A percentile compares a stretch with the other conserved stretches of the same genome.
phyloP scores from a whole-genome alignment of 35 echinoderm and acorn worm genomes.

The Ptychodera flava region DNA sequence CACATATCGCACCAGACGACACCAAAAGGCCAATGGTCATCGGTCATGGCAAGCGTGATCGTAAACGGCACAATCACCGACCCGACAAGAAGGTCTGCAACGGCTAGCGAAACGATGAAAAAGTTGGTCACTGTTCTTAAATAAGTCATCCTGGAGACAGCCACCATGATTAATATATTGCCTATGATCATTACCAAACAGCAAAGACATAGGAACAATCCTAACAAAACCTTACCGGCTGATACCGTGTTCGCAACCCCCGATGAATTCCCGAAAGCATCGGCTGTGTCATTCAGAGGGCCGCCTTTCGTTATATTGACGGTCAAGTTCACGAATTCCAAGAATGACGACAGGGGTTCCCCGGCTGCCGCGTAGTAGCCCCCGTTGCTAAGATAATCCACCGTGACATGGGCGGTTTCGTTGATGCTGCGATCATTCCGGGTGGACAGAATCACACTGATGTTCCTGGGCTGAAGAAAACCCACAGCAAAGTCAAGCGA shows the following conservation, averaged over 20 bases:
- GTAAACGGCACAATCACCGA: slow-evolving; percentile 22
- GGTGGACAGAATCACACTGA: not conserved
- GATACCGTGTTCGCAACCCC: not conserved
- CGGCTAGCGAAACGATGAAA: not conserved
- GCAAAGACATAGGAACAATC: slow-evolving; percentile 33
- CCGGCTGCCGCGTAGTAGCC: not conserved
- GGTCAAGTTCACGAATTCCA: not conserved
- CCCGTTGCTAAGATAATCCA: not conserved
- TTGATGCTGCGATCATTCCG: not conserved
- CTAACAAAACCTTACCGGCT: not conserved
- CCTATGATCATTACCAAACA: slow-evolving; percentile 48
- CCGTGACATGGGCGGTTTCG: not conserved
- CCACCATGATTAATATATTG: slow-evolving; percentile 27
- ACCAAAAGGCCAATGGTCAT: not conserved
- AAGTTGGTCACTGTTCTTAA: not conserved
- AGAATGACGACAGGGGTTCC: not conserved
- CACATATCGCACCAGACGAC: not conserved
- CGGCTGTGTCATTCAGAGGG: not conserved
- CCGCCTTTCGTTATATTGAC: not conserved
- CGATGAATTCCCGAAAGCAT: not conserved
- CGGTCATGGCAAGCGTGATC: slow-evolving; percentile 31
- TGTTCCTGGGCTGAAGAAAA: not conserved
- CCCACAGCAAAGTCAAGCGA: not conserved
- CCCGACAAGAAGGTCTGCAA: not conserved
- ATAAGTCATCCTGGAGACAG: not conserved